Percentiles rank a stretch among this genome's conserved stretches.
phyloP scores from a whole-genome alignment of 1,140 invertebrate genomes.

The Sycophaga agraensis region DNA sequence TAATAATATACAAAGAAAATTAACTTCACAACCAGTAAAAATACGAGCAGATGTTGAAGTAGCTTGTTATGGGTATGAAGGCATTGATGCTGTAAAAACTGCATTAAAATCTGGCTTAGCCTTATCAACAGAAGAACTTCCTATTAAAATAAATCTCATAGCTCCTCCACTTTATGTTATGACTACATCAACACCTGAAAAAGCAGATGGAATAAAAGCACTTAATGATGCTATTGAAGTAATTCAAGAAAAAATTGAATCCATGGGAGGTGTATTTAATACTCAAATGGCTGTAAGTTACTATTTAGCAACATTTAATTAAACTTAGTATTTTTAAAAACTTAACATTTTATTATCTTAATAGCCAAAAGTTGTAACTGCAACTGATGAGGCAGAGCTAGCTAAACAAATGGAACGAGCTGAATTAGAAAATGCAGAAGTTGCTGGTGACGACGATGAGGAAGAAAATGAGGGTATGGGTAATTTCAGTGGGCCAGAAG shows the following conservation, averaged over 20 bases:
- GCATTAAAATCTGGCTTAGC: constrained; percentile 91
- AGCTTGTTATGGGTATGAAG: constrained; percentile 97
- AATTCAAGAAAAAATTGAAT: constrained; percentile 82
- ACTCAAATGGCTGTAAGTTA: constrained; percentile 88
- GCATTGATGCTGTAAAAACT: constrained; percentile 97
- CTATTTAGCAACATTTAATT: background rate
- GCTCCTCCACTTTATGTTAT: constrained; percentile 98
- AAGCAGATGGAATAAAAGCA: constrained; percentile 86
- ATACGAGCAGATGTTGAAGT: constrained; percentile 97
- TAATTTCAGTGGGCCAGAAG: constrained; percentile 54
- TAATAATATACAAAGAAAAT: constrained; percentile 92
- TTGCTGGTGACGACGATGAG: constrained; percentile 86
- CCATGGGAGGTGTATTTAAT: constrained; percentile 88
- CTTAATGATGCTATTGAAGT: constrained; percentile 86
- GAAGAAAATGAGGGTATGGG: constrained; percentile 72
- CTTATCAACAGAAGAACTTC: constrained; percentile 88
- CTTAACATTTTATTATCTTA: constrained; percentile 28
- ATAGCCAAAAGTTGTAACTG: constrained; percentile 96
- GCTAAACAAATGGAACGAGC: constrained; percentile 90
- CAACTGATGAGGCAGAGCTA: constrained; percentile 94
- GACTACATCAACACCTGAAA: constrained; percentile 96
- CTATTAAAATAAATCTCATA: constrained; percentile 98
- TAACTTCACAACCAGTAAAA: constrained; percentile 98
- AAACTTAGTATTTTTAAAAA: background rate
- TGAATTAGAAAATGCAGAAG: constrained; percentile 92